A percentile compares a stretch with the other conserved stretches of the same genome.
These are phyloP conservation scores for Pseudomyrmex flavicornis DNA, from an alignment of 1,140 invertebrate genomes.

Conservation along the genomic window DNA sequence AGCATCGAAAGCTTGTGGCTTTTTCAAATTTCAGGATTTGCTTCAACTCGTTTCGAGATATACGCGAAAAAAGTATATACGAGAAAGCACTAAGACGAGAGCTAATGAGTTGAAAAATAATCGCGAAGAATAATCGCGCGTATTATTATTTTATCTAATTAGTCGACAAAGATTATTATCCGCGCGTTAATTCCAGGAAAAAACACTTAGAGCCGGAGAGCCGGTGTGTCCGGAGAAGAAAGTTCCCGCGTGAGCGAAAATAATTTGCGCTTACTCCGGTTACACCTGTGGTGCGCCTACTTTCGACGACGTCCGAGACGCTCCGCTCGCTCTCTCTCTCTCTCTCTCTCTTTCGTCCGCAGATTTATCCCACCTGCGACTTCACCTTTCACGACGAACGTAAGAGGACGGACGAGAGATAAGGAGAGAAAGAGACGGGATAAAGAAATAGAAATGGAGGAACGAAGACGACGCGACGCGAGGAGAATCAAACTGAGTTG, in stretches of 20 bases:
- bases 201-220: not conserved
- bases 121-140: not conserved
- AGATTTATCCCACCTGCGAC: conserved; percentile 69
- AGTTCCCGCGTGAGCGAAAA: conserved; percentile 23
- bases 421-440: conserved; percentile 8
- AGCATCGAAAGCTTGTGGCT: not conserved
- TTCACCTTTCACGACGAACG: conserved; percentile 62
- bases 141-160: conserved; percentile 41
- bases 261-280: conserved; percentile 48
- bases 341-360: conserved; percentile 20
- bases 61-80: not conserved
- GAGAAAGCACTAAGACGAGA: conserved; percentile 15
- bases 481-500: conserved; percentile 44
- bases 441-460: conserved; percentile 9
- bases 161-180: conserved; percentile 19
- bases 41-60: not conserved
- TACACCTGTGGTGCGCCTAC: conserved; percentile 64
- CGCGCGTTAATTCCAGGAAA: conserved; percentile 29
- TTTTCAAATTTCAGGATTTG: not conserved
- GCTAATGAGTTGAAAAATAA: not conserved
- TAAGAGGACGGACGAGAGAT: not conserved
- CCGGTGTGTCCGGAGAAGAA: conserved; percentile 26
- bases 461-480: conserved; percentile 12
- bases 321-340: not conserved
- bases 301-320: conserved; percentile 53